phyloP scores from a whole-genome alignment of 2,888 invertebrate genomes.

The Drosophila formosana region DNA sequence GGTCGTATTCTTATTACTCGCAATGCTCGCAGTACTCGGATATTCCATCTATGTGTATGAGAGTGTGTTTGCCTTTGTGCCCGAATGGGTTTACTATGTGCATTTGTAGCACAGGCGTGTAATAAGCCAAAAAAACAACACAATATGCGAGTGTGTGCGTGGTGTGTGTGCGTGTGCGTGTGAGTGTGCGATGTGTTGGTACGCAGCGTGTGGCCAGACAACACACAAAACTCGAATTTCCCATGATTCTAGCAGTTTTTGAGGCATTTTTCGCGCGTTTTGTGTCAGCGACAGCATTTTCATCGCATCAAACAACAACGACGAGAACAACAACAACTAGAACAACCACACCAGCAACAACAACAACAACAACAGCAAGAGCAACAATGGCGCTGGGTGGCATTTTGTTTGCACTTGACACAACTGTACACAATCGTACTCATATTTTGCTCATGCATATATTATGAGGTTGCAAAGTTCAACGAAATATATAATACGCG shows the following conservation, averaged over 20 bases:
- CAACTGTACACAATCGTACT: constrained; percentile 31
- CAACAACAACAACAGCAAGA: neutral
- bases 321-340: constrained; percentile 2
- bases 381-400: constrained; percentile 50
- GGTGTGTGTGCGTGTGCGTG: constrained; percentile 8
- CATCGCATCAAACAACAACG: constrained; percentile 21
- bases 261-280: constrained; percentile 52
- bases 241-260: constrained; percentile 52
- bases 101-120: constrained; percentile 37
- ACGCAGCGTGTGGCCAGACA: constrained; percentile 27
- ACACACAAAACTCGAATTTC: constrained; percentile 46
- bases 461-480: constrained; percentile 21
- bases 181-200: constrained; percentile 11
- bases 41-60: constrained; percentile 34
- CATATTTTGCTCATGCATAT: constrained; percentile 35
- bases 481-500: constrained; percentile 16
- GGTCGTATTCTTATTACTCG: constrained; percentile 4
- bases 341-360: constrained; percentile 6
- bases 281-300: constrained; percentile 61
- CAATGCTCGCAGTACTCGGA: constrained; percentile 18
- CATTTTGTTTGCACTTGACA: constrained; percentile 76
- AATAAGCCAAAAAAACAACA: constrained; percentile 43
- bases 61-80: constrained; percentile 29
- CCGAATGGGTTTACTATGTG: constrained; percentile 45
- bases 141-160: constrained; percentile 10